Percentiles rank a stretch among this genome's conserved stretches.
Evolutionary conservation across 2,797 vertebrate genomes (phyloP).

Genomic region (Crenichthys baileyi): DNA sequence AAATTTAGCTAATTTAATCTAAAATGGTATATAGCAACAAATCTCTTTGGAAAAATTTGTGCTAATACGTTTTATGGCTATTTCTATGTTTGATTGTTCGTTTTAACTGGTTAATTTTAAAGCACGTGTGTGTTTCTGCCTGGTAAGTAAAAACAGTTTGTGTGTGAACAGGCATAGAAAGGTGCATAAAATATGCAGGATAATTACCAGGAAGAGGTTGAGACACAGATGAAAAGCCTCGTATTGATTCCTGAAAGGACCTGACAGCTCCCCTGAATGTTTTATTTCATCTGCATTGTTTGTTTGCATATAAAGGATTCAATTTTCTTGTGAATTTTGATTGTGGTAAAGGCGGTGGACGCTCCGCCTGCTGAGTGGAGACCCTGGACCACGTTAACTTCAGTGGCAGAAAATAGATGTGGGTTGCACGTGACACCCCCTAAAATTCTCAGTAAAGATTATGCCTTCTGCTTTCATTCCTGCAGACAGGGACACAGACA

Average conservation of each 20-base stretch:
- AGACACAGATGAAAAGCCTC: conserved; percentile 82
- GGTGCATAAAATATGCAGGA: conserved; percentile 83
- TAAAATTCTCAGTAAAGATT: conserved; percentile 28
- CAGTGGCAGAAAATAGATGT: conserved; percentile 48
- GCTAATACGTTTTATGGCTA: conserved; percentile 22
- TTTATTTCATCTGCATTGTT: conserved; percentile 83
- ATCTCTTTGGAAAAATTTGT: conserved; percentile 5
- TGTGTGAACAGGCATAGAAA: conserved; percentile 68
- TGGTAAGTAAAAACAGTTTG: conserved; percentile 61
- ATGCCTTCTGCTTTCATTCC: conserved; percentile 19
- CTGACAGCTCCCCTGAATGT: conserved; percentile 84
- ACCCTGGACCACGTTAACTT: conserved; percentile 55
- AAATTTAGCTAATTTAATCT: not conserved
- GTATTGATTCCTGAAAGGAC: conserved; percentile 84
- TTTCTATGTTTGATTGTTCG: conserved; percentile 1
- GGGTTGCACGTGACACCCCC: conserved; percentile 39
- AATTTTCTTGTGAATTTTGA: conserved; percentile 82
- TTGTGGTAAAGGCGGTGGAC: conserved; percentile 68
- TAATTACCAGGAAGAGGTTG: conserved; percentile 85
- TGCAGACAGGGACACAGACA: conserved; percentile 16
- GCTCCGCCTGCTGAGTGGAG: conserved; percentile 57
- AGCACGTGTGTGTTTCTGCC: conserved; percentile 38
- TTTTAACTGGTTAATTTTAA: conserved; percentile 24
- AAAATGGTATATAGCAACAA: not conserved
- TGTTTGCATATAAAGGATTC: conserved; percentile 85